phyloP scores from a whole-genome alignment of 1,140 invertebrate genomes.

The Hylyphantes graminicola region DNA sequence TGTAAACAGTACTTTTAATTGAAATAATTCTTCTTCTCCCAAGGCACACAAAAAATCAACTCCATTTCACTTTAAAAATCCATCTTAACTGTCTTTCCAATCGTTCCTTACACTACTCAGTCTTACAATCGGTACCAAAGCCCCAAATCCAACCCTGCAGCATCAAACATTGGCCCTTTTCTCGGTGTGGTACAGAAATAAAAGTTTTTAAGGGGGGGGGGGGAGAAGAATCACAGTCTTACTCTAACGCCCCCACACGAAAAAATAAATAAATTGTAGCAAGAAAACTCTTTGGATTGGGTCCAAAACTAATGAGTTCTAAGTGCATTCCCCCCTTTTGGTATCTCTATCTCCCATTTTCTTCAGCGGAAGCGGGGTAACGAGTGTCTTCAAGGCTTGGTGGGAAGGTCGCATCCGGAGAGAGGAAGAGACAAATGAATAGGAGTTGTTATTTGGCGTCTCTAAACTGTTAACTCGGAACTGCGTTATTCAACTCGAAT shows the following conservation, averaged over 20 bases:
- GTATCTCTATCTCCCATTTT: constrained; percentile 11
- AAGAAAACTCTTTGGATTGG: constrained; percentile 53
- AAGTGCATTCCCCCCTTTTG: constrained; percentile 47
- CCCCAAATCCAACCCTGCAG: no score
- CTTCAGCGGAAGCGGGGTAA: constrained; percentile 53
- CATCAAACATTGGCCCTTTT: background rate
- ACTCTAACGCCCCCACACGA: constrained; percentile 28
- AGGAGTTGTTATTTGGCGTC: constrained; percentile 57
- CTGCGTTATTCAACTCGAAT: constrained; percentile 53
- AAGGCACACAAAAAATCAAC: constrained; percentile 3
- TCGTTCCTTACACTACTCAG: constrained; percentile 34
- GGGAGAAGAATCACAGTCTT: constrained; percentile 37
- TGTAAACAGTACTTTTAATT: constrained; percentile 42
- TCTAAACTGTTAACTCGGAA: constrained; percentile 59
- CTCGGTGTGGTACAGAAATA: constrained; percentile 31
- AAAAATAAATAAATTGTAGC: constrained; percentile 31
- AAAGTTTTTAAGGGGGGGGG: constrained; percentile 8
- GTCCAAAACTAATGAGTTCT: constrained; percentile 58
- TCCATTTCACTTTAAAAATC: constrained; percentile 25
- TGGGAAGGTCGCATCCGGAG: constrained; percentile 48
- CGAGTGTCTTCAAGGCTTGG: constrained; percentile 53
- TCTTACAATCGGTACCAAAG: no score
- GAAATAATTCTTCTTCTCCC: constrained; percentile 17
- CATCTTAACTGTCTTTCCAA: constrained; percentile 49
- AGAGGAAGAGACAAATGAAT: constrained; percentile 58